A percentile compares a stretch with the other conserved stretches of the same genome.
Evolutionary conservation across 1,140 invertebrate genomes (phyloP).

Genomic region (Drosophila truncata): DNA sequence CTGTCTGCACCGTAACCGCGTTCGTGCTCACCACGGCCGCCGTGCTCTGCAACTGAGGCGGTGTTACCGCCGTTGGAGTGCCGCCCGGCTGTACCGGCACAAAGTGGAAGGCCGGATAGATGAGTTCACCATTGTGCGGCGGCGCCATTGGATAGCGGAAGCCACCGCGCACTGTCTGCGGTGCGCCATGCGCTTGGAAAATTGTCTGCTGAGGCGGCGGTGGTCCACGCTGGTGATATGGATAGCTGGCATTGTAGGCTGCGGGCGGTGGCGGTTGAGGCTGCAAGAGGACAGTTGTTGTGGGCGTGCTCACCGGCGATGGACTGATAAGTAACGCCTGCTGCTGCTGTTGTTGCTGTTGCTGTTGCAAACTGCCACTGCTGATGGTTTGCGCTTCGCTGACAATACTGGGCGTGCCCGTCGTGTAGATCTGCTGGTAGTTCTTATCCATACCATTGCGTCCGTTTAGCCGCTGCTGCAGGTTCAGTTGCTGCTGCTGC

Average conservation of each 20-base stretch:
- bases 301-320: slow-evolving; percentile 63
- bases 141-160: slow-evolving; percentile 85
- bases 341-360: slow-evolving; percentile 46
- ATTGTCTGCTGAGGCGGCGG: slow-evolving; percentile 66
- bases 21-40: slow-evolving; percentile 67
- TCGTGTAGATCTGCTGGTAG: slow-evolving; percentile 71
- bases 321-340: slow-evolving; percentile 67
- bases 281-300: slow-evolving; percentile 62
- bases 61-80: slow-evolving; percentile 82
- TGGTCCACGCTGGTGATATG: slow-evolving; percentile 83
- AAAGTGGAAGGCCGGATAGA: slow-evolving; percentile 85
- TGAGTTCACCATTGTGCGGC: slow-evolving; percentile 81
- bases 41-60: slow-evolving; percentile 85
- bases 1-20: slow-evolving; percentile 60
- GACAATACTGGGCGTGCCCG: slow-evolving; percentile 49
- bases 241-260: slow-evolving; percentile 76
- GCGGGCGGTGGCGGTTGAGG: slow-evolving; percentile 51
- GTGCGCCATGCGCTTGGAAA: slow-evolving; percentile 83
- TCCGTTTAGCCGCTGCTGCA: slow-evolving; percentile 76
- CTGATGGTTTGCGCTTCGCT: slow-evolving; percentile 58
- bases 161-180: slow-evolving; percentile 84
- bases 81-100: slow-evolving; percentile 84
- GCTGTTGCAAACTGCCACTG: slow-evolving; percentile 43
- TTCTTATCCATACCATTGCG: slow-evolving; percentile 75
- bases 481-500: slow-evolving; percentile 62